A percentile compares a stretch with the other conserved stretches of the same genome.
Evolutionary conservation across 1,140 invertebrate genomes (phyloP).

Genomic region (Drosophila tropicalis): DNA sequence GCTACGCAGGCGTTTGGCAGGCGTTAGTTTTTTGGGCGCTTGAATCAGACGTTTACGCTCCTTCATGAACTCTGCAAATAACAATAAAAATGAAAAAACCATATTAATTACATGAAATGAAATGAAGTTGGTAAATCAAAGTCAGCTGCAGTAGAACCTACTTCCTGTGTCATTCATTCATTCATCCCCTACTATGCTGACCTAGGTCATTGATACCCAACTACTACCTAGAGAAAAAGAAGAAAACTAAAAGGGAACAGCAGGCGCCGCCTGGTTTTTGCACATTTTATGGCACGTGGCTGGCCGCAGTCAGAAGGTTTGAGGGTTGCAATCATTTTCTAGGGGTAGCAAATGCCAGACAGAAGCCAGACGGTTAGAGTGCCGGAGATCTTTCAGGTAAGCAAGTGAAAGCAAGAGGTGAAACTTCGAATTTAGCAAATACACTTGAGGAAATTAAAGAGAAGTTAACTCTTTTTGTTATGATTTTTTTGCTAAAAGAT

Average conservation of each 20-base stretch:
- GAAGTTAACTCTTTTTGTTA: no score
- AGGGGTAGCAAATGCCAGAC: constrained; percentile 62
- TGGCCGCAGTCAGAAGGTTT: constrained; percentile 37
- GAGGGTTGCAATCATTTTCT: constrained; percentile 42
- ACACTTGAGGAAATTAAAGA: neutral
- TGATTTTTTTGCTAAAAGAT: no score
- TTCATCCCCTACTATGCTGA: neutral
- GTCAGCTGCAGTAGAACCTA: constrained; percentile 57
- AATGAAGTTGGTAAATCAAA: constrained; percentile 48
- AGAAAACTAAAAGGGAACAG: constrained; percentile 43
- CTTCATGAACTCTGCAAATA: constrained; percentile 82
- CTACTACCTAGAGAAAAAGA: neutral
- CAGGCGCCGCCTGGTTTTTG: constrained; percentile 78
- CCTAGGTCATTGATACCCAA: constrained; percentile 53
- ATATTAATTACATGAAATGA: constrained; percentile 43
- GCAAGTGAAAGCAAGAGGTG: constrained; percentile 50
- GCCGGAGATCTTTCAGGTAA: constrained; percentile 53
- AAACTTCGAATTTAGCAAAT: neutral
- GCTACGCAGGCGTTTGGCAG: constrained; percentile 73
- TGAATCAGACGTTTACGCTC: constrained; percentile 81
- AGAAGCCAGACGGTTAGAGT: constrained; percentile 41
- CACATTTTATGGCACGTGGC: constrained; percentile 80
- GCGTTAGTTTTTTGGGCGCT: constrained; percentile 80
- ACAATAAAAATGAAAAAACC: constrained; percentile 28
- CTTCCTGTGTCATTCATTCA: constrained; percentile 26